phyloP scores from a whole-genome alignment of 2,888 invertebrate species.

The Bombylius major region DNA sequence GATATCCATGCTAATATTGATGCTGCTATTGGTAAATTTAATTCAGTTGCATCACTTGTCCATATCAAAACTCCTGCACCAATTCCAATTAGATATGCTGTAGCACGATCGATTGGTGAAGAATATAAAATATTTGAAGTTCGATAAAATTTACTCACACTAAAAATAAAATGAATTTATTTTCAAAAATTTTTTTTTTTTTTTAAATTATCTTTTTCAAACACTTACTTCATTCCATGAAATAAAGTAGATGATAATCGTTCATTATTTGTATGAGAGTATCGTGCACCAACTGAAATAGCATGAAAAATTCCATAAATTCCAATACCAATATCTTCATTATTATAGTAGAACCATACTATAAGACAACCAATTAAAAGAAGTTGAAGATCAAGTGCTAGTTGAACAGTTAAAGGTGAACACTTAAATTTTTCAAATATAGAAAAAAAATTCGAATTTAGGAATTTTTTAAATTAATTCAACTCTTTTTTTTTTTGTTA shows the following conservation, averaged over 20 bases:
- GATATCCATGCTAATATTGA: slow-evolving; percentile 24
- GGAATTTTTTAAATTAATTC: neutral
- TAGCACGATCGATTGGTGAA: slow-evolving; percentile 49
- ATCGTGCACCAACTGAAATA: slow-evolving; percentile 49
- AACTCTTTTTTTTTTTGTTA: neutral
- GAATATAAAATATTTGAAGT: slow-evolving; percentile 53
- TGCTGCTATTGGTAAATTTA: slow-evolving; percentile 4
- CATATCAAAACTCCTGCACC: slow-evolving; percentile 42
- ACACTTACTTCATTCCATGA: slow-evolving; percentile 53
- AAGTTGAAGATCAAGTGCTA: slow-evolving; percentile 62
- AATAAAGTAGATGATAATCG: slow-evolving; percentile 51
- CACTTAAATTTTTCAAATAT: slow-evolving; percentile 40
- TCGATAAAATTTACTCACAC: slow-evolving; percentile 53
- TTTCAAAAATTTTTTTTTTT: neutral
- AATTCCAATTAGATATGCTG: slow-evolving; percentile 52
- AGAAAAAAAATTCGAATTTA: slow-evolving; percentile 14
- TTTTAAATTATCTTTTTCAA: neutral
- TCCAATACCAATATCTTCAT: slow-evolving; percentile 42
- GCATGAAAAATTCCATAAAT: slow-evolving; percentile 44
- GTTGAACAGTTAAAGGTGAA: slow-evolving; percentile 60
- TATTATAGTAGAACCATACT: slow-evolving; percentile 48
- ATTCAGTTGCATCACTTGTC: neutral
- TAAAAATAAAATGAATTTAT: slow-evolving; percentile 22
- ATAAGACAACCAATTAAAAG: slow-evolving; percentile 51
- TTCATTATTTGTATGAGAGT: slow-evolving; percentile 45